phyloP scores from a whole-genome alignment of 2,888 invertebrate genomes.

The Prenolepis imparis region DNA sequence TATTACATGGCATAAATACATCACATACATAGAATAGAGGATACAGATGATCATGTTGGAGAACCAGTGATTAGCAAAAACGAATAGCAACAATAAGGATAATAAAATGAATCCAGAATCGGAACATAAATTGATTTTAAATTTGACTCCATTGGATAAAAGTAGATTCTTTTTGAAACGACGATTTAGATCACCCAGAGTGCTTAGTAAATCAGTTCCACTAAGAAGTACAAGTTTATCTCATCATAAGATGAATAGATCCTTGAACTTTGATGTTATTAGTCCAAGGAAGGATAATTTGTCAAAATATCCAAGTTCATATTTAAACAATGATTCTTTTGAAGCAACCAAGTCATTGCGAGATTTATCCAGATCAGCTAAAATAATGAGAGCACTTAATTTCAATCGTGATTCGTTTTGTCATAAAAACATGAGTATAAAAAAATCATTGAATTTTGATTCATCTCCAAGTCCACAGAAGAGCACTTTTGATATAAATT shows the following conservation, averaged over 20 bases:
- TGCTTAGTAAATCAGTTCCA: constrained; percentile 76
- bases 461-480: constrained; percentile 77
- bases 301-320: constrained; percentile 75
- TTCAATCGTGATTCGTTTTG: constrained; percentile 75
- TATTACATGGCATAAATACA: not conserved
- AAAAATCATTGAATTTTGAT: constrained; percentile 81
- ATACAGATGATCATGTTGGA: constrained; percentile 63
- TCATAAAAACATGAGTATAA: constrained; percentile 75
- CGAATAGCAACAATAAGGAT: constrained; percentile 64
- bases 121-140: constrained; percentile 70
- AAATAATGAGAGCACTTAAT: constrained; percentile 81
- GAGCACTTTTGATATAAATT: constrained; percentile 25
- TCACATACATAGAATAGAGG: not conserved
- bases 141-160: constrained; percentile 76
- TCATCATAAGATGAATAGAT: constrained; percentile 78
- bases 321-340: constrained; percentile 65
- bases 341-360: constrained; percentile 64
- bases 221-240: constrained; percentile 72
- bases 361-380: constrained; percentile 80
- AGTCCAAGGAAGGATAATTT: constrained; percentile 60
- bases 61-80: constrained; percentile 64
- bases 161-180: constrained; percentile 71
- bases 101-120: constrained; percentile 71
- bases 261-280: constrained; percentile 78
- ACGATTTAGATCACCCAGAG: constrained; percentile 74